Evolutionary conservation across 2,888 invertebrate species (phyloP), one percentile per base, ranked within the genome.

Genomic region (Tachina fera): DNA sequence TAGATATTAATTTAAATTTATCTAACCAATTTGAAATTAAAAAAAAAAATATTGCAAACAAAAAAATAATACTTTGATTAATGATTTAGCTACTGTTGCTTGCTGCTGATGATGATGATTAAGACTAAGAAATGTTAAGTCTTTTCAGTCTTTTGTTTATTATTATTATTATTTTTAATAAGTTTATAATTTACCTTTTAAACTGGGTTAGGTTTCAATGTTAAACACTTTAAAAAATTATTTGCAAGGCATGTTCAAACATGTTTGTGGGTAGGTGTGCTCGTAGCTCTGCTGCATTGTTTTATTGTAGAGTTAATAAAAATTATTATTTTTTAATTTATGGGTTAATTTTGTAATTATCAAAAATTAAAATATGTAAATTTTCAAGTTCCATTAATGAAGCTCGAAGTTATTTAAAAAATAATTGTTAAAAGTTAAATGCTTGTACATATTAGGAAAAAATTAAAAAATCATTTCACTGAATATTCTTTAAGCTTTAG

Each of bases 71-170:
- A 53, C 19, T 72, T 56, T 82, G 78, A 78, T 85, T 85, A 82
- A 85, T 85, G 85, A 82, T n/a, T 79, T 51, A 61, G 85, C 85
- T 85, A 82, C 85, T 82, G 85, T 72, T 67, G 74, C 39, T 67
- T n/a, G 31, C 31, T 31, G 31, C 31, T 31, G 78, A 31, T 61
- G 77, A 49, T 72, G 65, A 41, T 41, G 6, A 53, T 65, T n/a
- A 72, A 65, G 56, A 65, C 4, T 47, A 41, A 49, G 61, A 43
- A 43, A 45, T 47, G 16, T 41, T 14, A 11, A 39, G 19, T 43
- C 11, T 22, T 49, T 58, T 49, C 14, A 67, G 74, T 47, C 61
- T 75, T 60, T 81, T 71, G 47, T 61, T 75, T 70, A 16, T 61
- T 22, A 19, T 68, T 53, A 9, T 51, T 68, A 45, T 71, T 53